Conservation (phyloP, 2,888 invertebrate genomes). For the Aspidiotus rigidus region DNA sequence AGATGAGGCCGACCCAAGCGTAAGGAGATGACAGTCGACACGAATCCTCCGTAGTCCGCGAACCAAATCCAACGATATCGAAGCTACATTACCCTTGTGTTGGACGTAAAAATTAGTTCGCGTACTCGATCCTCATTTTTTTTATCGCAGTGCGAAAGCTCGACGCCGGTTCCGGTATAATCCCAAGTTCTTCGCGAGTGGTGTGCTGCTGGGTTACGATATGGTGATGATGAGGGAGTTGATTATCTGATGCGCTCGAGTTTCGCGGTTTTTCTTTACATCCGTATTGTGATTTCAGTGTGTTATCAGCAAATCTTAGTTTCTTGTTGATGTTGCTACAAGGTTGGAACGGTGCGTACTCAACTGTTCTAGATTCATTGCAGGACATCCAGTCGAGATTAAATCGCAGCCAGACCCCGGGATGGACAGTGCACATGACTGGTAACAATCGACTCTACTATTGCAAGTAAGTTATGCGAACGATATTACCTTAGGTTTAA, state of each 20-base stretch:
- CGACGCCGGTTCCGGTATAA: too few relatives aligned
- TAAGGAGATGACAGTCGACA: too few relatives aligned
- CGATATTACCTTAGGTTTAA: too few relatives aligned
- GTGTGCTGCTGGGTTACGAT: too few relatives aligned
- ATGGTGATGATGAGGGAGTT: neutral
- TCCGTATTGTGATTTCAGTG: conserved; percentile 10
- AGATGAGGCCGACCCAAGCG: too few relatives aligned
- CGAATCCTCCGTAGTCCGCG: too few relatives aligned
- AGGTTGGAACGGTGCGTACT: conserved; percentile 24
- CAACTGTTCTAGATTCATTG: conserved; percentile 13
- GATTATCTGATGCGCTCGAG: neutral
- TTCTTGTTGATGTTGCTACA: conserved; percentile 30
- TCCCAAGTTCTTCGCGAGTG: too few relatives aligned
- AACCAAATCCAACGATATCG: too few relatives aligned
- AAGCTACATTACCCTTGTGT: too few relatives aligned
- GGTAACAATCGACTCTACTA: conserved; percentile 14
- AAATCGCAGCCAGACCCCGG: conserved; percentile 23
- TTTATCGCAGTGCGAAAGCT: too few relatives aligned
- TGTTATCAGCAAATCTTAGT: neutral
- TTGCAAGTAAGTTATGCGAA: conserved; percentile 21
- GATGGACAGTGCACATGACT: conserved; percentile 25
- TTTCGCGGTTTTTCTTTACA: neutral
- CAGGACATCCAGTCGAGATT: conserved; percentile 19
- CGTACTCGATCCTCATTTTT: too few relatives aligned
- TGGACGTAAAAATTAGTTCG: too few relatives aligned